These are phyloP conservation scores for Gasterosteus nipponicus DNA, from an alignment of 2,113 vertebrate genomes.

Conservation along the genomic window DNA sequence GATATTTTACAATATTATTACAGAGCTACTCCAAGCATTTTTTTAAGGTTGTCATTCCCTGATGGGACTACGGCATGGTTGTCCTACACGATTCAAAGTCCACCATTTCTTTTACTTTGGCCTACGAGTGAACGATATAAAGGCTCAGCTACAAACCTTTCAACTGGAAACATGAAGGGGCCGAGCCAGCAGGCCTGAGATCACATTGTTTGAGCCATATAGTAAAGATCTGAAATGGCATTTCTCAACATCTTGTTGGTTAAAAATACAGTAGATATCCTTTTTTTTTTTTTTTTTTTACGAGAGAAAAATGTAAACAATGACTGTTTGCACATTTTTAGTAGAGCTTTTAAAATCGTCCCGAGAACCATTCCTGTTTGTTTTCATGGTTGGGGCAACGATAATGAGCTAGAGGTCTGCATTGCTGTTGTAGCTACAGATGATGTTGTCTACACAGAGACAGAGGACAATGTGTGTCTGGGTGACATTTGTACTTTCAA, in stretches of 20 bases:
- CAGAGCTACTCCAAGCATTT: constrained; percentile 1
- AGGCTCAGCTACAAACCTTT: background rate
- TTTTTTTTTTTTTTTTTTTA: no score
- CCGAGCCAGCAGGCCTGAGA: background rate
- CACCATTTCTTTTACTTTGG: background rate
- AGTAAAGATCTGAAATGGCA: background rate
- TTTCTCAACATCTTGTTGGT: background rate
- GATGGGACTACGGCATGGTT: background rate
- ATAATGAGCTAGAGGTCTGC: no score
- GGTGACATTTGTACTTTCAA: no score
- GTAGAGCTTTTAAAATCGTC: no score
- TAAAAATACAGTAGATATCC: no score
- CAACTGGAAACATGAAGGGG: background rate
- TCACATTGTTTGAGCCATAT: background rate
- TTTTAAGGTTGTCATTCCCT: constrained; percentile 3
- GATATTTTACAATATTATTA: constrained; percentile 34
- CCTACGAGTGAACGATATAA: background rate
- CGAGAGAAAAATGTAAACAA: no score
- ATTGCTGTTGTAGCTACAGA: no score
- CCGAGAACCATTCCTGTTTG: no score
- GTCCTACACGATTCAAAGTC: constrained; percentile 1
- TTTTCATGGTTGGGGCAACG: no score
- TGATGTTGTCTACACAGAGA: no score
- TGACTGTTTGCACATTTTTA: no score
- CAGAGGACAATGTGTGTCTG: no score